These are phyloP conservation scores for Cinara cedri DNA, from an alignment of 2,888 invertebrate genomes.

Conservation along the genomic window DNA sequence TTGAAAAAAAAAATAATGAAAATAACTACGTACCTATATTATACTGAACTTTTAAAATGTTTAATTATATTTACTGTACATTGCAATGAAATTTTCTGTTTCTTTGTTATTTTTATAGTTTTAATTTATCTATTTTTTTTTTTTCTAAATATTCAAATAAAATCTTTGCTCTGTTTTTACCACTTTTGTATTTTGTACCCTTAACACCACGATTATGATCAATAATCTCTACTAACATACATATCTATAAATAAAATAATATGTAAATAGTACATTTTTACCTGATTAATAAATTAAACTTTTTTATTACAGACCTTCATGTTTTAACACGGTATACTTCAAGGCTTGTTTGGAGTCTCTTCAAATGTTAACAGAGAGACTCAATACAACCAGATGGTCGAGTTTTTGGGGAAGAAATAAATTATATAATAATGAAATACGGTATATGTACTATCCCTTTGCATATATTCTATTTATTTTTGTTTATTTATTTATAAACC, in stretches of 20 bases:
- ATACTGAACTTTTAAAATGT: too few species aligned
- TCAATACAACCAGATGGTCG: conserved; percentile 79
- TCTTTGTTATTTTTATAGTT: neutral
- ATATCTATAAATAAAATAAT: neutral
- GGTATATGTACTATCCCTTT: conserved; percentile 39
- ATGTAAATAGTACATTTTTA: neutral
- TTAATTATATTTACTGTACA: neutral
- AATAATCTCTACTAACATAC: conserved; percentile 25
- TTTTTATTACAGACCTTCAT: conserved; percentile 72
- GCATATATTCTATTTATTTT: conserved; percentile 50
- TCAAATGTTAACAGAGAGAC: conserved; percentile 78
- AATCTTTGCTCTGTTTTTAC: conserved; percentile 41
- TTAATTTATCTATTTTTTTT: neutral
- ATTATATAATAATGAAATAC: conserved; percentile 41
- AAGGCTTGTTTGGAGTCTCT: conserved; percentile 81
- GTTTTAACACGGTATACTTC: conserved; percentile 81
- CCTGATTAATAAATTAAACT: conserved; percentile 20
- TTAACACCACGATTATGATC: conserved; percentile 19
- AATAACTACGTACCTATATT: too few species aligned
- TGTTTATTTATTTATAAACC: conserved; percentile 55
- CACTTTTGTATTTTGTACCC: conserved; percentile 57
- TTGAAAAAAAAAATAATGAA: too few species aligned
- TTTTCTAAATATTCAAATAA: neutral
- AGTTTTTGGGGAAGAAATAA: conserved; percentile 73
- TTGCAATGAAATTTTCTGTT: neutral